Evolutionary conservation across 2,888 invertebrate species (phyloP), one percentile per base, ranked within the genome.

Genomic region (Eupithecia centaureata): DNA sequence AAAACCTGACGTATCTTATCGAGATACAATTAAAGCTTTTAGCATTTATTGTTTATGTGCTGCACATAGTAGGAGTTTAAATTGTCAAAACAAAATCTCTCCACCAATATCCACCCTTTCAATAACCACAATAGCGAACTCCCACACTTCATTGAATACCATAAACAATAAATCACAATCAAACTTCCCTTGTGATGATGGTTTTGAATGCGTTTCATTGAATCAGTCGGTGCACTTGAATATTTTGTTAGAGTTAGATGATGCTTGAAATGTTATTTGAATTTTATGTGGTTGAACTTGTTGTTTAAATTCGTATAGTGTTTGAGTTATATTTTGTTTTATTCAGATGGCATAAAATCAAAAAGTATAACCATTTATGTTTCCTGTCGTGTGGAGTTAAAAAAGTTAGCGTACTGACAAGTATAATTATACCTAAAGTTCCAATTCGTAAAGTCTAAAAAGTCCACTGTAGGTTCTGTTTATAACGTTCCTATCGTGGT

Each of bases 121-220:
- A 60, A 56, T 61, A 15, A 27, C 65, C 62, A 80, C 79, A 79
- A 80, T 77, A 76, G 71, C 71, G 64, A 75, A 76, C 74, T 74
- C 73, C 71, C 70, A 74, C 76, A 77, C 71, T 61, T 74, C 77
- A 82, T 82, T 77, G 75, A 76, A 66, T 76, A 71, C 76, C 73
- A 75, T 77, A 76, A 72, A 71, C 73, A 78, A 59, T 65, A 72
- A 67, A 70, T 72, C 70, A 73, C 74, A 68, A 69, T 77, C 68
- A 74, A 54, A 65, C 52, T 56, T 63, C 68, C 71, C 65, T 25
- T 47, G 54, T 22, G 58, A 30, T 65, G 60, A 56, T 65, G 54
- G 54, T 18, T 66, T 54, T 63, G 62, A 67, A 61, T 51, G 51
- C 65, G 52, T 35, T 56, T 47, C 2, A 61, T 66, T 27, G 57